Percentiles rank a stretch among this genome's conserved stretches.
Evolutionary conservation across 2,797 vertebrate genomes (phyloP).

Genomic region (Spinibarbus caldwelli): DNA sequence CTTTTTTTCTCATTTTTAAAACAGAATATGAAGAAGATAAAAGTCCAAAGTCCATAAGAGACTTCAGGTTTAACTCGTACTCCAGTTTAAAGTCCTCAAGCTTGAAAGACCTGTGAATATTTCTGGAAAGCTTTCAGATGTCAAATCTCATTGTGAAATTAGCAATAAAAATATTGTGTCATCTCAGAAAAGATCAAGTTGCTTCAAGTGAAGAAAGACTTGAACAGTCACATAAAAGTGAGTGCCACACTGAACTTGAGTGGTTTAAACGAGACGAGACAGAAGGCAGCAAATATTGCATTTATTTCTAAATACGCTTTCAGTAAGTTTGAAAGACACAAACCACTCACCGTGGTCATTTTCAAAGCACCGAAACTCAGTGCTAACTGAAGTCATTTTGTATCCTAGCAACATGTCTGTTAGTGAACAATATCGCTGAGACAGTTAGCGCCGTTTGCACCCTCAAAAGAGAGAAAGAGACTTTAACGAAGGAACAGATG

Average conservation of each 20-base stretch:
- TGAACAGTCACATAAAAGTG: not conserved
- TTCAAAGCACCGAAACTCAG: conserved; percentile 2
- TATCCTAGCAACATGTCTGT: conserved; percentile 50
- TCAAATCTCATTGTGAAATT: conserved; percentile 1
- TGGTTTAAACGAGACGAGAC: not conserved
- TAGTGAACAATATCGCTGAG: conserved; percentile 23
- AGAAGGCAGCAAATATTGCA: not conserved
- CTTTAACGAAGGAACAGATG: conserved; percentile 29
- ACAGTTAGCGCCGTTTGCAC: conserved; percentile 4
- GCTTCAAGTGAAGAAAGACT: conserved; percentile 4
- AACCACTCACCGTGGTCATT: conserved; percentile 11
- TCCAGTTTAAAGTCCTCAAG: not conserved
- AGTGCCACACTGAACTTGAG: not conserved
- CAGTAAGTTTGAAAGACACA: not conserved
- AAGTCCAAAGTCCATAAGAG: not conserved
- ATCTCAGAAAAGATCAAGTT: conserved; percentile 2
- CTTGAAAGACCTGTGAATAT: not conserved
- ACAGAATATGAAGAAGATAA: not conserved
- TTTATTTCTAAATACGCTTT: not conserved
- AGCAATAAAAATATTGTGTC: not conserved
- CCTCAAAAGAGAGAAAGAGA: not conserved
- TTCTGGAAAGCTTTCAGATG: not conserved
- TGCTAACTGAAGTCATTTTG: conserved; percentile 28
- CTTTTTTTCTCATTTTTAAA: not conserved
- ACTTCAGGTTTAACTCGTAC: not conserved